phyloP scores from a whole-genome alignment of 2,797 vertebrate species.

The Molothrus ater region DNA sequence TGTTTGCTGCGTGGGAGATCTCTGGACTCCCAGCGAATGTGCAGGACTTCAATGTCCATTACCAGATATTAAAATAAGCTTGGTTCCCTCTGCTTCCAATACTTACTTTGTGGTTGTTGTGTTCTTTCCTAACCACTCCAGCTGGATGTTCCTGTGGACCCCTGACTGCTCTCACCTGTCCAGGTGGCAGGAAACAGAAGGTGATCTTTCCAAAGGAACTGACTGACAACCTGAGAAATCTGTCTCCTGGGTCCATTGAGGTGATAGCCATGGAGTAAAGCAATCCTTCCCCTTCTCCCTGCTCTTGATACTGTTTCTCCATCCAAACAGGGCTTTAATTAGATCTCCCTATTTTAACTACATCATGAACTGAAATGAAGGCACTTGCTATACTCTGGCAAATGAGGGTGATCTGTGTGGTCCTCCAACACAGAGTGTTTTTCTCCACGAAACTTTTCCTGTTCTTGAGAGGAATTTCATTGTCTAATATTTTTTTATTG shows the following conservation, averaged over 20 bases:
- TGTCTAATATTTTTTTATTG: not conserved
- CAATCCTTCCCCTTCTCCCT: not conserved
- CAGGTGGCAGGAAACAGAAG: not conserved
- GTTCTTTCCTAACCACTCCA: not conserved
- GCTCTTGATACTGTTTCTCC: not conserved
- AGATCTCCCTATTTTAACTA: constrained; percentile 3
- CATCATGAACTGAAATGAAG: constrained; percentile 4
- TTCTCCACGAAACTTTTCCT: not conserved
- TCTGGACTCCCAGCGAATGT: not conserved
- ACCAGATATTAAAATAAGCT: not conserved
- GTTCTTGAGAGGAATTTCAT: not conserved
- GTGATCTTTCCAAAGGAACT: not conserved
- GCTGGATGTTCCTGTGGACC: not conserved
- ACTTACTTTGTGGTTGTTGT: not conserved
- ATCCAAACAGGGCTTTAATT: constrained; percentile 14
- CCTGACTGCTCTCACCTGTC: not conserved
- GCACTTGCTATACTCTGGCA: not conserved
- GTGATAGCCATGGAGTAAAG: not conserved
- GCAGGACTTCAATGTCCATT: not conserved
- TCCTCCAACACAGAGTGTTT: constrained; percentile 1
- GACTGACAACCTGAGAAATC: not conserved
- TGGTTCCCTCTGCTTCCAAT: not conserved
- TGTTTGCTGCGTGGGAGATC: not conserved
- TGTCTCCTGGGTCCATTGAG: not conserved
- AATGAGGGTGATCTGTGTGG: constrained; percentile 36